These are phyloP conservation scores for Zoanthus solanderi DNA, from an alignment of 92 coral and sea anemone genomes.

Conservation along the genomic window DNA sequence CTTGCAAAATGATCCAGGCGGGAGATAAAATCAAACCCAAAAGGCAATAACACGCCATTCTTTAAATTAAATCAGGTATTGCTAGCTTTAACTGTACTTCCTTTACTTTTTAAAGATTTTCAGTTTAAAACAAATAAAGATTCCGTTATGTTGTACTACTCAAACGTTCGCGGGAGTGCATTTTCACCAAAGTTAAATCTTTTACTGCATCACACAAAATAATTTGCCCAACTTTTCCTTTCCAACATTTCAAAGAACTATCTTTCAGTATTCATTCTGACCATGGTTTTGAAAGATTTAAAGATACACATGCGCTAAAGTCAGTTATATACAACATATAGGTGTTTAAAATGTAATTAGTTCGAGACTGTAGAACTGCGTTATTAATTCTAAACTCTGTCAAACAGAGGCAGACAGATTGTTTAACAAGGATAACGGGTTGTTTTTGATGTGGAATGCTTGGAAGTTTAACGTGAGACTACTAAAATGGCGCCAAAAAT, in stretches of 20 bases:
- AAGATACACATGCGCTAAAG: constrained; percentile 10
- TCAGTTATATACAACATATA: background rate
- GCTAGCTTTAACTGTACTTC: background rate
- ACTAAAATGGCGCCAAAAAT: background rate
- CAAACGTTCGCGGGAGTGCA: constrained; percentile 24
- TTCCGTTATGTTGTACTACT: background rate
- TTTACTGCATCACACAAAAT: constrained; percentile 44
- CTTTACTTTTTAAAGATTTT: constrained; percentile 4
- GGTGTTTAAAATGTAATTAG: constrained; percentile 1
- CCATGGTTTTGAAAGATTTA: constrained; percentile 7
- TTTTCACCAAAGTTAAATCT: constrained; percentile 36
- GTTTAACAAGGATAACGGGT: constrained; percentile 46
- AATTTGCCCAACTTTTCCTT: constrained; percentile 52
- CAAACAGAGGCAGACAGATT: constrained; percentile 45
- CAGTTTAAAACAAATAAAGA: constrained; percentile 11
- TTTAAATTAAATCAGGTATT: background rate
- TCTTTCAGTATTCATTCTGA: constrained; percentile 21
- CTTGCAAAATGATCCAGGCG: background rate
- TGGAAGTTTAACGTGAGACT: background rate
- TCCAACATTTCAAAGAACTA: constrained; percentile 35
- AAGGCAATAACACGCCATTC: background rate
- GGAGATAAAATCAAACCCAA: background rate
- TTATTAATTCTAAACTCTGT: constrained; percentile 24
- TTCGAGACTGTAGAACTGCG: constrained; percentile 25
- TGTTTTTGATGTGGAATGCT: constrained; percentile 28